A percentile compares a stretch with the other conserved stretches of the same genome.
Evolutionary conservation across 2,797 vertebrate genomes (phyloP).

Genomic region (Melanotaenia pygmaea): DNA sequence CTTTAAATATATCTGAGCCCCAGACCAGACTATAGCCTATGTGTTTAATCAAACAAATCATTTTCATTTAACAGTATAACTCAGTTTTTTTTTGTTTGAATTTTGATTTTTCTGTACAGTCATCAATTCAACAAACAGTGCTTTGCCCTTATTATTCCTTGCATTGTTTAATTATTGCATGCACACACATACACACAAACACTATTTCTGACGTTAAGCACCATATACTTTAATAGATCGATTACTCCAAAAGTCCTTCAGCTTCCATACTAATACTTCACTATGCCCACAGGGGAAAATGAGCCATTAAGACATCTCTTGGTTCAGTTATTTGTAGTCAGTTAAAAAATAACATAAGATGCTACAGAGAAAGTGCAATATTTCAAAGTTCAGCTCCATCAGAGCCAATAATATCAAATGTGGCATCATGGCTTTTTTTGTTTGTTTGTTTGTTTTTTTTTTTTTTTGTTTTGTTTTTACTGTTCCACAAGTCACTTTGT

Average conservation of each 20-base stretch:
- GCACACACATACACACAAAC: slow-evolving; percentile 26
- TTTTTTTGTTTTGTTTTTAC: neutral
- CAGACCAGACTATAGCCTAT: slow-evolving; percentile 8
- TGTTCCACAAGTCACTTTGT: slow-evolving; percentile 24
- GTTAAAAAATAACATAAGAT: slow-evolving; percentile 48
- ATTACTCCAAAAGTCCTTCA: slow-evolving; percentile 52
- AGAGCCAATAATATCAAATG: slow-evolving; percentile 29
- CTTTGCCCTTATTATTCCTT: slow-evolving; percentile 37
- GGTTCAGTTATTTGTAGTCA: slow-evolving; percentile 46
- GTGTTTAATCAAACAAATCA: slow-evolving; percentile 32
- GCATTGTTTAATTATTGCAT: slow-evolving; percentile 31
- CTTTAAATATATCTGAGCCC: slow-evolving; percentile 13
- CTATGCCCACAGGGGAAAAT: slow-evolving; percentile 27
- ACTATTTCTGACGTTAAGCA: slow-evolving; percentile 58
- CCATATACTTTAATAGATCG: slow-evolving; percentile 38
- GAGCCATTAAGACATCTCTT: slow-evolving; percentile 36
- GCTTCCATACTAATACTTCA: slow-evolving; percentile 48
- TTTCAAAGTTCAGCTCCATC: slow-evolving; percentile 49
- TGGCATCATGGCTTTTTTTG: slow-evolving; percentile 14
- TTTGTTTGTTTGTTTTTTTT: no score
- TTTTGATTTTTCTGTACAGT: neutral
- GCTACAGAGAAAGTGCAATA: slow-evolving; percentile 69
- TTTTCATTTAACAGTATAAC: slow-evolving; percentile 25
- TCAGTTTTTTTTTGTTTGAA: slow-evolving; percentile 4
- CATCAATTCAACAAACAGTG: slow-evolving; percentile 47